A percentile compares a stretch with the other conserved stretches of the same genome.
Evolutionary conservation across 2,888 invertebrate genomes (phyloP).

Genomic region (Drosophila koepferae): DNA sequence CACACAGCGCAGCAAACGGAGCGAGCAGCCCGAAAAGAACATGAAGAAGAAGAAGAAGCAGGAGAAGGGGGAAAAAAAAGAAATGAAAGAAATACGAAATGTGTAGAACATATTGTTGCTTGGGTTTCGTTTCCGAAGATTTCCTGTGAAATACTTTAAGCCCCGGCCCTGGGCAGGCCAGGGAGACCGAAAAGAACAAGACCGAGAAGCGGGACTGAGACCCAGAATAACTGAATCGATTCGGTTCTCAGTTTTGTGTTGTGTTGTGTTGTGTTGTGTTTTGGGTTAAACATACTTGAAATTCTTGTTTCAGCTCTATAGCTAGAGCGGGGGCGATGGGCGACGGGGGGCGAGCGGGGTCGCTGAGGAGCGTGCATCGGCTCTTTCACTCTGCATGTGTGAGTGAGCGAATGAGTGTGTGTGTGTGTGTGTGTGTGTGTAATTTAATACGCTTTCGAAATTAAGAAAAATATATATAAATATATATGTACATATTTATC

Average conservation of each 20-base stretch:
- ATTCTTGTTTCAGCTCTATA: constrained; percentile 75
- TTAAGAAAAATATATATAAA: constrained; percentile 65
- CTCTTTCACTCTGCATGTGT: background rate
- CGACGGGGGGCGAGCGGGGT: constrained; percentile 25
- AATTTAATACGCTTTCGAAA: constrained; percentile 82
- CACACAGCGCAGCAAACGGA: constrained; percentile 55
- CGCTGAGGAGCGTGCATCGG: constrained; percentile 24
- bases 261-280: constrained; percentile 53
- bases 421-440: constrained; percentile 54
- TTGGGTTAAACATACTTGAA: constrained; percentile 82
- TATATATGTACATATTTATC: constrained; percentile 35
- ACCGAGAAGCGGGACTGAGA: constrained; percentile 15
- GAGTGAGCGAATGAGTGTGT: constrained; percentile 50
- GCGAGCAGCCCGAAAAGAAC: background rate
- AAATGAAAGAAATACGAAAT: constrained; percentile 59
- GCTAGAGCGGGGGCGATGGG: constrained; percentile 24
- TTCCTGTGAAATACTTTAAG: constrained; percentile 82
- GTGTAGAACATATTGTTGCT: constrained; percentile 79
- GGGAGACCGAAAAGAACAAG: constrained; percentile 21
- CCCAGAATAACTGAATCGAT: constrained; percentile 39
- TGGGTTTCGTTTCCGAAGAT: constrained; percentile 77
- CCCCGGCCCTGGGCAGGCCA: constrained; percentile 62
- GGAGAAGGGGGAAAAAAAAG: background rate
- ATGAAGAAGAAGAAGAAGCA: background rate
- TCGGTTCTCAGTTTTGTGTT: constrained; percentile 34